Conservation (phyloP, 1,140 invertebrate genomes). For the Pseudomyrmex concolor region DNA sequence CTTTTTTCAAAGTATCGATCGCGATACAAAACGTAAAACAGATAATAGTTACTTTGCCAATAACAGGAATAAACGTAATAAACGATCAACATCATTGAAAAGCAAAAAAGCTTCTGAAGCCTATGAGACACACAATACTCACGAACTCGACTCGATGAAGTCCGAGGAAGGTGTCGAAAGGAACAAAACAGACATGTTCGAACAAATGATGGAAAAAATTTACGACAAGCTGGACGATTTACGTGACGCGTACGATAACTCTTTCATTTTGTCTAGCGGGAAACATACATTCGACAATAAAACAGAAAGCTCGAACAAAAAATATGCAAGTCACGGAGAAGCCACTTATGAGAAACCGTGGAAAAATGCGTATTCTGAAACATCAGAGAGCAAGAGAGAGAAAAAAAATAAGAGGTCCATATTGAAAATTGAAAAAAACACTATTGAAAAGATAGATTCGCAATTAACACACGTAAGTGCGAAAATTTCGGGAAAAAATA, state of each 20-base stretch:
- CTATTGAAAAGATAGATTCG: neutral
- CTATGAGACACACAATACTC: neutral
- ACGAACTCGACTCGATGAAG: neutral
- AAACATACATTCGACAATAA: slow-evolving; percentile 26
- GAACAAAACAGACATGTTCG: neutral
- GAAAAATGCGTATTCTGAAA: neutral
- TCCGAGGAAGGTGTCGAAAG: neutral
- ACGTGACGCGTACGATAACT: slow-evolving; percentile 17
- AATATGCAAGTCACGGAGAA: neutral
- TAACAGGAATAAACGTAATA: slow-evolving; percentile 9
- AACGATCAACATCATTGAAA: neutral
- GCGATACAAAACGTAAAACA: neutral
- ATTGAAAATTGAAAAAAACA: neutral
- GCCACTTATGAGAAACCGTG: neutral
- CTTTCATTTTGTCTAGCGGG: slow-evolving; percentile 53
- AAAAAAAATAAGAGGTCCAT: neutral
- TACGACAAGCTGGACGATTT: neutral
- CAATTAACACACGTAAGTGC: neutral
- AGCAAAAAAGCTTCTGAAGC: neutral
- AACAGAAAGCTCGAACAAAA: neutral
- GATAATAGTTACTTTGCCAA: neutral
- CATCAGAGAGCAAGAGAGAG: neutral
- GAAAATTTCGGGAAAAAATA: neutral
- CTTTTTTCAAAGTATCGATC: neutral
- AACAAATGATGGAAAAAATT: neutral